These are phyloP conservation scores for Callipepla squamata DNA, from an alignment of 2,113 vertebrate species.

Conservation along the genomic window DNA sequence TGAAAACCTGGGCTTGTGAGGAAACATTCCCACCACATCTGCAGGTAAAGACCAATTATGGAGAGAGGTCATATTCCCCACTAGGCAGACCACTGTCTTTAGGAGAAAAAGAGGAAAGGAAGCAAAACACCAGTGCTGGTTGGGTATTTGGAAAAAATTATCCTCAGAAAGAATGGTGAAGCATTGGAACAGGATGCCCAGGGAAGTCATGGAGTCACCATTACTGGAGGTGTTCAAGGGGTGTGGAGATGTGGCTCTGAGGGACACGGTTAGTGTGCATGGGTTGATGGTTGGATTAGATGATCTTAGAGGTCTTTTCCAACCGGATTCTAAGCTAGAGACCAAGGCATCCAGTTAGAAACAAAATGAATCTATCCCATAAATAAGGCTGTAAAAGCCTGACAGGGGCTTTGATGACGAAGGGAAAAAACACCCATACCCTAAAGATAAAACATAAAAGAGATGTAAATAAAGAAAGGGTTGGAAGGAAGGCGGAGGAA, in stretches of 20 bases:
- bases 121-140: neutral
- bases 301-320: too few relatives aligned
- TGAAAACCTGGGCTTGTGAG: neutral
- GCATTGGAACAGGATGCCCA: too few relatives aligned
- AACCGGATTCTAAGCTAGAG: neutral
- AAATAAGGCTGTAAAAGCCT: neutral
- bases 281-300: too few relatives aligned
- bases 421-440: neutral
- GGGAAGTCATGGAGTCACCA: too few relatives aligned
- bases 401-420: neutral
- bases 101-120: neutral
- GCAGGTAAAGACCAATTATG: neutral
- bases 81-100: neutral
- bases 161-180: too few relatives aligned
- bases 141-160: too few relatives aligned
- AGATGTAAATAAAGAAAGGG: neutral
- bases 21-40: neutral
- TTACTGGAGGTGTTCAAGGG: too few relatives aligned
- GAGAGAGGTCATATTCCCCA: neutral
- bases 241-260: too few relatives aligned
- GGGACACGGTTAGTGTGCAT: too few relatives aligned
- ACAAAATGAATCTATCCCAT: neutral
- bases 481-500: constrained; percentile 13
- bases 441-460: neutral
- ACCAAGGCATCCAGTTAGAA: neutral